Evolutionary conservation across 1,140 invertebrate genomes (phyloP), one percentile per base, ranked within the genome.

Genomic region (Atta texana): DNA sequence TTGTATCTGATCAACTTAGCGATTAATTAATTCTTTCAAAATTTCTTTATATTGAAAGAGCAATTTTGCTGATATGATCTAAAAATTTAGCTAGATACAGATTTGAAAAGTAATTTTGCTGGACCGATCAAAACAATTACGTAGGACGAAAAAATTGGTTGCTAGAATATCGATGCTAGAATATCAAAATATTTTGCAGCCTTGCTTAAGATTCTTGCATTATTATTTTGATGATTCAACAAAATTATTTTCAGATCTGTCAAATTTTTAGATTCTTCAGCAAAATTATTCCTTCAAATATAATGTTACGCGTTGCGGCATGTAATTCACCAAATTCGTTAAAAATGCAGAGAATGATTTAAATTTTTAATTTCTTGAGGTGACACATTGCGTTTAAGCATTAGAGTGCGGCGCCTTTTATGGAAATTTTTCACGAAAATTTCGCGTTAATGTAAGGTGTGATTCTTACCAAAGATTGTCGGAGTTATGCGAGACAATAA

Each of bases 391-490:
- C 53, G 18, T 16, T 69, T 53, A 16, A 34, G 28, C n/a, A 16
- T 12, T 5, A 34, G 21, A 31, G 21, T 34, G 51, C 21, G 53
- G 6, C 14, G 14, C 8, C 34, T 24, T 24, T 55, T 39, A 24
- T 0, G 24, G 16, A 69, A 55, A 74, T 82, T 74, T 69, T 82
- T 34, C 68, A 24, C 24, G 68, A 61, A 61, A 84, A 34, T 75
- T 74, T 63, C 39, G 69, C 80, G 69, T 49, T 51, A 74, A 6
- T 24, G 6, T 10, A 14, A n/a, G 16, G 51, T 55, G 24, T 4
- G 39, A 74, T 59, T 44, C 12, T 39, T n/a, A 5, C 18, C 8
- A 14, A 21, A 53, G 53, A 82, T 63, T 49, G 39, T 3, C 16
- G 49, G 24, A 61, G 6, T 81, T 74, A 61, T 61, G 14, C 39